These are phyloP conservation scores for Strigops habroptila DNA, from an alignment of 2,113 vertebrate genomes.

Conservation along the genomic window DNA sequence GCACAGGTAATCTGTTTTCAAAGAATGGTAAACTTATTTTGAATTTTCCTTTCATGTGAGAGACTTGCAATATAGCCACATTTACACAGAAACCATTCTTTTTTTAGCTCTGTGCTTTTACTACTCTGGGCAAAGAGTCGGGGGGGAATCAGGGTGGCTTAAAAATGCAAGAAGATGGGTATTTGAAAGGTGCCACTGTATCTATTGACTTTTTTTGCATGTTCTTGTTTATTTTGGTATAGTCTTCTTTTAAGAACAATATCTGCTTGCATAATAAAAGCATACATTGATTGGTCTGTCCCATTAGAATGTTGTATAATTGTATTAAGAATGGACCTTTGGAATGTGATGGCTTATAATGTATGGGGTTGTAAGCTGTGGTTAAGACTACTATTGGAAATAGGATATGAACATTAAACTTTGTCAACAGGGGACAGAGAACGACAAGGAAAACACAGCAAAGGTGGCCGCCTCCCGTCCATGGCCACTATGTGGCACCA, in stretches of 20 bases:
- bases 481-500: not conserved
- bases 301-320: not conserved
- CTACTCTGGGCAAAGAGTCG: not conserved
- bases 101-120: not conserved
- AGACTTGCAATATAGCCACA: not conserved
- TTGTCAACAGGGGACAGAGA: not conserved
- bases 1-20: not conserved
- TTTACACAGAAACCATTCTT: not conserved
- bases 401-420: not conserved
- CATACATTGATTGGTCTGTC: not conserved
- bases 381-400: not conserved
- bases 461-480: not conserved
- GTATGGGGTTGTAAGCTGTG: not conserved
- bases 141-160: fast-evolving
- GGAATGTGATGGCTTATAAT: not conserved
- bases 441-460: not conserved
- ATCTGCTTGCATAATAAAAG: not conserved
- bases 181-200: not conserved
- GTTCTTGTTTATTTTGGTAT: not conserved
- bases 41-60: not conserved
- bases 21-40: not conserved
- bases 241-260: not conserved
- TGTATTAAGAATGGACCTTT: not conserved
- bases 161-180: not conserved
- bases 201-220: not conserved